These are phyloP conservation scores for Meloidogyne chitwoodi DNA, from an alignment of 1,140 invertebrate genomes.

Conservation along the genomic window DNA sequence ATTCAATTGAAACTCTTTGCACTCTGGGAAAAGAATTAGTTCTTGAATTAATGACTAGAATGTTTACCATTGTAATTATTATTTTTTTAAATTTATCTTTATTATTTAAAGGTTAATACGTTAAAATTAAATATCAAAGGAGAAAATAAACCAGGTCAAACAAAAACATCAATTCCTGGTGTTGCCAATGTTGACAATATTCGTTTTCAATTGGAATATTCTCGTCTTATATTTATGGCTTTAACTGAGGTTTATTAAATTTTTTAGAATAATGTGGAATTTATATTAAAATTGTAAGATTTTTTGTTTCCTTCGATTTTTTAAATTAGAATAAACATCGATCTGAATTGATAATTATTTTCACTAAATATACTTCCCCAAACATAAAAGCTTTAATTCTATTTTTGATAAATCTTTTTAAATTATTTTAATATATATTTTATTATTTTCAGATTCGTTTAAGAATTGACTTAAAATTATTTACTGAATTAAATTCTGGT, in stretches of 20 bases:
- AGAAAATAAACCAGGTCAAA: constrained; percentile 1
- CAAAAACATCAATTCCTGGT: background rate
- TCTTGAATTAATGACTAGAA: constrained; percentile 15
- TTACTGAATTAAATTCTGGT: background rate
- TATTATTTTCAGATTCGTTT: background rate
- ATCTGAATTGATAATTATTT: too few species aligned
- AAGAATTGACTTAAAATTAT: constrained; percentile 9
- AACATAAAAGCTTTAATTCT: too few species aligned
- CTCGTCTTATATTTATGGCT: constrained; percentile 12
- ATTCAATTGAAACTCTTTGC: constrained; percentile 18
- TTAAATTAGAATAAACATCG: too few species aligned
- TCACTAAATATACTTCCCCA: too few species aligned
- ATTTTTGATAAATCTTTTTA: background rate
- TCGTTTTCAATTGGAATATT: constrained; percentile 16
- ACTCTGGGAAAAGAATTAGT: constrained; percentile 17
- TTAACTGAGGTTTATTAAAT: constrained; percentile 15
- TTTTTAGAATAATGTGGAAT: background rate
- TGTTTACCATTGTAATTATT: constrained; percentile 3
- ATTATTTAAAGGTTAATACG: background rate
- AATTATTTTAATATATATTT: background rate
- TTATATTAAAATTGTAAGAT: background rate
- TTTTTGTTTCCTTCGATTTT: background rate
- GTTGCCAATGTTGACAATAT: constrained; percentile 5
- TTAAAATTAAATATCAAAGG: constrained; percentile 18
- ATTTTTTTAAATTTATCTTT: background rate